A percentile compares a stretch with the other conserved stretches of the same genome.
Evolutionary conservation across 2,888 invertebrate species (phyloP).

Genomic region (Thera obeliscata): DNA sequence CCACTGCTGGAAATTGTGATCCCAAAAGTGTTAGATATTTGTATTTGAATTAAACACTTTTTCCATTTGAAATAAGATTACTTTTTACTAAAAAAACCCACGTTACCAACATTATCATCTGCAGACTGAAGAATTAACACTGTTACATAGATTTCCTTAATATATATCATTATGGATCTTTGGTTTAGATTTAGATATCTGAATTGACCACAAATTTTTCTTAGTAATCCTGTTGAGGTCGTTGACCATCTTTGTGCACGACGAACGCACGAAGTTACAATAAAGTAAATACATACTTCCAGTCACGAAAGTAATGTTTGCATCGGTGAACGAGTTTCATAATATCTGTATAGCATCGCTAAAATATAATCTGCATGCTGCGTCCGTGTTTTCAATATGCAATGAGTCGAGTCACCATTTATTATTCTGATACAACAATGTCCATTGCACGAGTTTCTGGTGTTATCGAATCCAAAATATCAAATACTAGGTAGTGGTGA

Average conservation of each 20-base stretch:
- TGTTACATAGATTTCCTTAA: no score
- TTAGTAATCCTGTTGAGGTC: neutral
- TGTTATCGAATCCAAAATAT: neutral
- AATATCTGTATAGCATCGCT: conserved; percentile 25
- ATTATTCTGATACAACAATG: conserved; percentile 29
- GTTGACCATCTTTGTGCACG: neutral
- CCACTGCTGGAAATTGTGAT: no score
- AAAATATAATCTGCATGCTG: conserved; percentile 30
- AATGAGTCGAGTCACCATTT: conserved; percentile 35
- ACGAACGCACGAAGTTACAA: conserved; percentile 9
- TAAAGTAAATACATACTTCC: conserved; percentile 18
- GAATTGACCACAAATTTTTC: no score
- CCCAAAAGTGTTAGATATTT: no score
- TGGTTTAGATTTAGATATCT: no score
- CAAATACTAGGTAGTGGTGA: no score
- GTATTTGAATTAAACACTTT: no score
- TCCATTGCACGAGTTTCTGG: conserved; percentile 8
- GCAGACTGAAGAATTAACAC: no score
- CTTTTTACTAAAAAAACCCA: no score
- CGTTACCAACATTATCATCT: no score
- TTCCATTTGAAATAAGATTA: no score
- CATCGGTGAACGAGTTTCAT: conserved; percentile 24
- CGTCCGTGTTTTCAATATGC: conserved; percentile 39
- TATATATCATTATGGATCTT: no score
- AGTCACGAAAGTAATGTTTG: conserved; percentile 26